Evolutionary conservation across 1,140 invertebrate species (phyloP).

Genomic region (Choristoneura fumiferana): DNA sequence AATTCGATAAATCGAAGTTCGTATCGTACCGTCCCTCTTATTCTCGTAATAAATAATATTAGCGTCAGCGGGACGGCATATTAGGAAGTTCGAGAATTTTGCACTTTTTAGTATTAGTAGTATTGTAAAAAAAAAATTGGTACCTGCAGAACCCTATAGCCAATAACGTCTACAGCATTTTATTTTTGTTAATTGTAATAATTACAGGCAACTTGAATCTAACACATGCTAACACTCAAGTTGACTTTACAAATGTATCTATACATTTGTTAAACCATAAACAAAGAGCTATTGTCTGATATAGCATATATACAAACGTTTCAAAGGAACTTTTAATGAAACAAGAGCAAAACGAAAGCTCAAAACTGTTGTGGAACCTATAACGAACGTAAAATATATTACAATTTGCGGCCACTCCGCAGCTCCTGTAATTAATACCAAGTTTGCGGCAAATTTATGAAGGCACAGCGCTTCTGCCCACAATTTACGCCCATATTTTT

Average conservation of each 20-base stretch:
- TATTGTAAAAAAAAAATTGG: no score
- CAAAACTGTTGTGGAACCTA: constrained; percentile 13
- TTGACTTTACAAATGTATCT: background rate
- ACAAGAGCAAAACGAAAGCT: background rate
- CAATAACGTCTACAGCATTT: no score
- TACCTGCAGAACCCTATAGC: no score
- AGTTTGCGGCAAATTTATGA: constrained; percentile 16
- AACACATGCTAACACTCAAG: no score
- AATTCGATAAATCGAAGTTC: no score
- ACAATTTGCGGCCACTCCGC: constrained; percentile 4
- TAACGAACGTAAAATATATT: constrained; percentile 16
- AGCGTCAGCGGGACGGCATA: no score
- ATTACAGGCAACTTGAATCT: no score
- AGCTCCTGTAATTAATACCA: constrained; percentile 6
- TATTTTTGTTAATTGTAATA: no score
- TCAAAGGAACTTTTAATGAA: constrained; percentile 17
- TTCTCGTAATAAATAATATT: no score
- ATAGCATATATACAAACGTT: background rate
- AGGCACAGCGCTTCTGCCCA: background rate
- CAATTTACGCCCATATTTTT: constrained; percentile 15
- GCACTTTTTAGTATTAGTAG: no score
- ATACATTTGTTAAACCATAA: background rate
- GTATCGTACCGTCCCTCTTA: no score
- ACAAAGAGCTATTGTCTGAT: background rate
- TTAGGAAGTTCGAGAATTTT: no score